A percentile compares a stretch with the other conserved stretches of the same genome.
phyloP scores from a whole-genome alignment of 2,888 invertebrate species.

The Andrena praecox region DNA sequence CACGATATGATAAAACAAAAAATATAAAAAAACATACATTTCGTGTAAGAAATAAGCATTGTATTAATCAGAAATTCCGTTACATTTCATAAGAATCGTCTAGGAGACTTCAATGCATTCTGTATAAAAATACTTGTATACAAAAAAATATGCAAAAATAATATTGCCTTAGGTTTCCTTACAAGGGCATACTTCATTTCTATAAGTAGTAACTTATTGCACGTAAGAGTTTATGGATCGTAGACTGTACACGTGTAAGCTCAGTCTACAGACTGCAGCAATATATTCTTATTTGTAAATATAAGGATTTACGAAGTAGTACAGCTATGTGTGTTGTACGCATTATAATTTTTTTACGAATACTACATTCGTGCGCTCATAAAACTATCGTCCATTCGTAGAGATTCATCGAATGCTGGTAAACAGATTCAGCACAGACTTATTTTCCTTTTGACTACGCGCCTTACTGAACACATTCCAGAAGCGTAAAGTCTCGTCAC shows the following conservation, averaged over 20 bases:
- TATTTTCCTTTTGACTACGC: constrained; percentile 96
- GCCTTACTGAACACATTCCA: constrained; percentile 99
- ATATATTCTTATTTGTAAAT: constrained; percentile 57
- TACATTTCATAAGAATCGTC: constrained; percentile 8
- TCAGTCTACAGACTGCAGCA: constrained; percentile 61
- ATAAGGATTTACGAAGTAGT: constrained; percentile 54
- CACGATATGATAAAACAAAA: constrained; percentile 28
- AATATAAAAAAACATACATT: constrained; percentile 37
- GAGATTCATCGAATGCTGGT: constrained; percentile 91
- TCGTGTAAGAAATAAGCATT: constrained; percentile 25
- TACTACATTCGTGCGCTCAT: constrained; percentile 55
- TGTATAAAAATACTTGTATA: constrained; percentile 67
- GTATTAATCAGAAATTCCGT: constrained; percentile 22
- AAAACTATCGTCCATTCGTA: constrained; percentile 37
- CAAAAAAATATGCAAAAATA: constrained; percentile 64
- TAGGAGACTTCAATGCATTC: constrained; percentile 38
- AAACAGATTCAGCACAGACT: constrained; percentile 96
- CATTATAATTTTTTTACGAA: constrained; percentile 61
- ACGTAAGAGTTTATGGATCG: constrained; percentile 77
- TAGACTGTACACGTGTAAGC: constrained; percentile 70
- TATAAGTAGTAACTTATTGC: constrained; percentile 77
- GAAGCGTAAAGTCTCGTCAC: constrained; percentile 98
- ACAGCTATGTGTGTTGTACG: constrained; percentile 57
- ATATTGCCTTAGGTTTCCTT: constrained; percentile 52
- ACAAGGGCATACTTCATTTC: constrained; percentile 59